These are phyloP conservation scores for Sesia apiformis DNA, from an alignment of 2,888 invertebrate genomes.

Conservation along the genomic window DNA sequence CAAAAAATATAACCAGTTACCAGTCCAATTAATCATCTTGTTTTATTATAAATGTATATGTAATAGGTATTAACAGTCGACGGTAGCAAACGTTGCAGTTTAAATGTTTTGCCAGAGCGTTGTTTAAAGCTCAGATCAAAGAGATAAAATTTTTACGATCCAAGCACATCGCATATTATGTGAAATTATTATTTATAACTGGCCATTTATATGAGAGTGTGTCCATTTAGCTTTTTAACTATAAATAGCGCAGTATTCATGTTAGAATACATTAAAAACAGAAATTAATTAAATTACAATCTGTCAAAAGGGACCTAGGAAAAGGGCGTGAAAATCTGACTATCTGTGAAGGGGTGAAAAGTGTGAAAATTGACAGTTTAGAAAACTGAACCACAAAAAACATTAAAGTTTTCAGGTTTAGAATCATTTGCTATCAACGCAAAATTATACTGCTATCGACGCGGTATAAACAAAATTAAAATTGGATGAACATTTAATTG, in stretches of 20 bases:
- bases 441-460: too few species aligned
- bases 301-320: too few species aligned
- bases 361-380: too few species aligned
- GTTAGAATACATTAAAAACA: background rate
- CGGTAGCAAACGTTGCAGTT: conserved; percentile 17
- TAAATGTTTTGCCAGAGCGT: conserved; percentile 16
- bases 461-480: too few species aligned
- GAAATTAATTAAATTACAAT: background rate
- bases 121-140: conserved; percentile 14
- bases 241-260: conserved; percentile 9
- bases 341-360: too few species aligned
- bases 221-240: background rate
- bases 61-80: conserved; percentile 15
- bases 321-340: too few species aligned
- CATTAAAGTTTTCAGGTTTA: too few species aligned
- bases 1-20: background rate
- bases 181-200: conserved; percentile 11
- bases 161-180: conserved; percentile 9
- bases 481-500: too few species aligned
- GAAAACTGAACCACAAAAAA: too few species aligned
- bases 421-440: too few species aligned
- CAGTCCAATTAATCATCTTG: background rate
- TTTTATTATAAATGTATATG: conserved; percentile 19
- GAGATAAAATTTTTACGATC: conserved; percentile 20
- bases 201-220: conserved; percentile 6